A percentile compares a stretch with the other conserved stretches of the same genome.
Conservation (phyloP, 2,888 invertebrate genomes). For the Tetranychus truncatus region DNA sequence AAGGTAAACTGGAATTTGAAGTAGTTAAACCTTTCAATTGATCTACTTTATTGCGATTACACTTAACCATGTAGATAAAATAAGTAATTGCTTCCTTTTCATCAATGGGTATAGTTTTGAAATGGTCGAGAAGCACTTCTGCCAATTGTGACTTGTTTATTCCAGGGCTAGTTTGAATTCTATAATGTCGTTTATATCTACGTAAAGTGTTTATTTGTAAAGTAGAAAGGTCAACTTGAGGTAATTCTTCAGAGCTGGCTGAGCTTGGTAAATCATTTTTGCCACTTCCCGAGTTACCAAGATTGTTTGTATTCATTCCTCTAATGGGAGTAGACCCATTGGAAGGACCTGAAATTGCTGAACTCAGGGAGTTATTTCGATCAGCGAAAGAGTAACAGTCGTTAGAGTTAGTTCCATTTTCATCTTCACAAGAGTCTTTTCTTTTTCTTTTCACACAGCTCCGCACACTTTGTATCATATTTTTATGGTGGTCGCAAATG, state of each 20-base stretch:
- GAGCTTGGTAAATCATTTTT: background rate
- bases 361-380: background rate
- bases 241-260: slow-evolving; percentile 2
- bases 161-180: slow-evolving; percentile 72
- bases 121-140: slow-evolving; percentile 87
- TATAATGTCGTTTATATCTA: slow-evolving; percentile 79
- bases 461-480: slow-evolving; percentile 72
- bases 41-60: slow-evolving; percentile 68
- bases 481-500: slow-evolving; percentile 90
- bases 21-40: slow-evolving; percentile 32
- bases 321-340: slow-evolving; percentile 1
- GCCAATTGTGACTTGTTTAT: slow-evolving; percentile 85
- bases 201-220: slow-evolving; percentile 79
- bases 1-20: background rate
- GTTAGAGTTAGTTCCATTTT: slow-evolving; percentile 60
- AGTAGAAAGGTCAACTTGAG: slow-evolving; percentile 58
- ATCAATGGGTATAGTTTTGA: slow-evolving; percentile 77
- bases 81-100: slow-evolving; percentile 86
- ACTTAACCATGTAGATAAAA: slow-evolving; percentile 89
- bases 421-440: slow-evolving; percentile 80
- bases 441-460: slow-evolving; percentile 50
- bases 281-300: background rate
- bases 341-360: background rate
- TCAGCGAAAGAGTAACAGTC: slow-evolving; percentile 40
- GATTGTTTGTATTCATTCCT: background rate